Evolutionary conservation across 2,113 vertebrate genomes (phyloP), one percentile per base, ranked within the genome.

Genomic region (Catharus fuscescens): DNA sequence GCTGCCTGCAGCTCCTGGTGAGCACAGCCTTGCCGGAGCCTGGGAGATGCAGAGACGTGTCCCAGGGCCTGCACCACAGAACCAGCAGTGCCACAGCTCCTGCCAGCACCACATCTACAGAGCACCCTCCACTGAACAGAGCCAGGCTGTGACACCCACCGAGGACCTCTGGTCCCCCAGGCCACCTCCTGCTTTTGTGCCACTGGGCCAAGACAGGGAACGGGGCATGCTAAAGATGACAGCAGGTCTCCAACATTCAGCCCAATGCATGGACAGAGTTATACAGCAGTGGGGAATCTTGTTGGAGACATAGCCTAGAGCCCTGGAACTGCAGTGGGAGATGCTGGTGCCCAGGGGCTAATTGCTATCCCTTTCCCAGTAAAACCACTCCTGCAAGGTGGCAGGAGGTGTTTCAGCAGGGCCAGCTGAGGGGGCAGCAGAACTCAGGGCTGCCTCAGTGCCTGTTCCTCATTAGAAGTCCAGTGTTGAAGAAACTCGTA

Each of bases 401-500:
- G 52, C 50, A 88, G 71, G 71, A 90, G 76, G 48, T n/a, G 24
- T 66, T 81, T 90, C 59, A 61, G 54, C 64, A 77, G 32, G 64
- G 62, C 59, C 67, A 90, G 79, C 54, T 34, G 42, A 38, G 16
- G 38, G 45, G 76, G 71, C 72, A 90, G 76, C 3, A 1, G 52
- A 54, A 92, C 71, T 50, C 24, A 2, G 19, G 42, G 77, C 62
- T 93, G 79, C 65, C 56, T 92, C 79, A 73, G 79, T 0, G 9
- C 59, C 90, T 94, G 88, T n/a, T 92, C 76, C 72, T 93, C 86
- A 67, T 96, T 93, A 66, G 29, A 95, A 90, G 47, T 59, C 42
- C 26, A 24, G 29, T 40, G 76, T 74, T 90, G 82, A 95, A 95
- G 88, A 93, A 96, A 95, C 91, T 95, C 1, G 0, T 88, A 93